These are phyloP conservation scores for Drosophila histrio DNA, from an alignment of 2,888 invertebrate species.

Conservation along the genomic window DNA sequence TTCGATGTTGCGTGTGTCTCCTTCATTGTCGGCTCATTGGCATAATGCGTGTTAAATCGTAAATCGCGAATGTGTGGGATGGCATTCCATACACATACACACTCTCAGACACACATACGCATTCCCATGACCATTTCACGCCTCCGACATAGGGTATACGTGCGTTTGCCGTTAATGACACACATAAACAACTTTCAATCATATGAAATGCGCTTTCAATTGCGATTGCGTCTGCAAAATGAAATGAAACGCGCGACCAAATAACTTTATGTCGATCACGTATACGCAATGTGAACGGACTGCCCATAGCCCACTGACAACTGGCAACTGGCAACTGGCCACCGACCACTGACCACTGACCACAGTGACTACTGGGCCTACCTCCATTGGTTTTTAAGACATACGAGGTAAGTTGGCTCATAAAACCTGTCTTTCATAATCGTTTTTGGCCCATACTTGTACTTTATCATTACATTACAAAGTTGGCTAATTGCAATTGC, in stretches of 20 bases:
- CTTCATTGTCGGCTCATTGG: conserved; percentile 46
- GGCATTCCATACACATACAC: neutral
- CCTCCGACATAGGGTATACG: conserved; percentile 24
- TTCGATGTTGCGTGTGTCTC: neutral
- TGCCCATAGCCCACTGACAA: neutral
- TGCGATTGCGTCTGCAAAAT: conserved; percentile 50
- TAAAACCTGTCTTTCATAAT: conserved; percentile 45
- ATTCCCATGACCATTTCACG: conserved; percentile 12
- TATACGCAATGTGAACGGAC: conserved; percentile 58
- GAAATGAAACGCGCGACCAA: conserved; percentile 53
- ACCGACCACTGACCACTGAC: neutral
- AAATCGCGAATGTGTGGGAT: conserved; percentile 11
- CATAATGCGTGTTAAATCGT: conserved; percentile 33
- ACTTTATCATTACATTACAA: conserved; percentile 34
- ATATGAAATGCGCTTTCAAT: conserved; percentile 76
- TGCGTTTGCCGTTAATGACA: conserved; percentile 42
- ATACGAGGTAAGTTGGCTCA: conserved; percentile 2
- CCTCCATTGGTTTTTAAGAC: neutral
- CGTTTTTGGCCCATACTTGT: conserved; percentile 19
- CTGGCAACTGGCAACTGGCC: neutral
- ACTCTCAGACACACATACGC: neutral
- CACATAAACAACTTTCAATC: conserved; percentile 67
- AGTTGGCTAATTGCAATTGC: conserved; percentile 53
- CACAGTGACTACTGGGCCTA: neutral
- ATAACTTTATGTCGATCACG: conserved; percentile 67